Evolutionary conservation across 2,113 vertebrate species (phyloP).

Genomic region (Alligator mississippiensis): DNA sequence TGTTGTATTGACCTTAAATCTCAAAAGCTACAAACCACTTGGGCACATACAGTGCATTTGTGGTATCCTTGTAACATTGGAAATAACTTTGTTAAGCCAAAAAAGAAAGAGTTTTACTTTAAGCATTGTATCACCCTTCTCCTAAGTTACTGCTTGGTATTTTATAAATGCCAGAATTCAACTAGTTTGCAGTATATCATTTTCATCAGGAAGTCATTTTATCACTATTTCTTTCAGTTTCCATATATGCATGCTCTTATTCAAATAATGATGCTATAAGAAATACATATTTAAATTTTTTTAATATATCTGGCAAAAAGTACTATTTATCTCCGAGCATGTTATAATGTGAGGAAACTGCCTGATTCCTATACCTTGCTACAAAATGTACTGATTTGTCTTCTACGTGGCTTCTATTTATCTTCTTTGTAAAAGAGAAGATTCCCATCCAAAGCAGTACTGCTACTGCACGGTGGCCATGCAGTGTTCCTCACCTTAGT

Average conservation of each 20-base stretch:
- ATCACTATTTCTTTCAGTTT: background rate
- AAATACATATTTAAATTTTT: constrained; percentile 50
- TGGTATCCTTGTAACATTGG: background rate
- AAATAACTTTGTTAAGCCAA: background rate
- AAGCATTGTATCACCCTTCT: background rate
- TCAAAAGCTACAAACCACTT: background rate
- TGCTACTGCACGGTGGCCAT: background rate
- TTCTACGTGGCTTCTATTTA: background rate
- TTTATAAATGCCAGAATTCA: constrained; percentile 2
- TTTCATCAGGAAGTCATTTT: constrained; percentile 40
- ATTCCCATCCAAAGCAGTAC: background rate
- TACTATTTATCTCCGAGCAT: constrained; percentile 7
- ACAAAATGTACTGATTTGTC: background rate
- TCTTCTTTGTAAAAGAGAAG: background rate
- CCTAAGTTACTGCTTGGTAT: background rate
- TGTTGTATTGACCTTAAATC: background rate
- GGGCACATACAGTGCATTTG: background rate
- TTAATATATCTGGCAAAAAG: constrained; percentile 18
- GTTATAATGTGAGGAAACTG: constrained; percentile 38
- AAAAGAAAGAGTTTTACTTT: constrained; percentile 5
- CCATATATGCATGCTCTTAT: constrained; percentile 3
- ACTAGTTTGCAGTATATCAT: constrained; percentile 12
- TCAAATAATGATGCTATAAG: constrained; percentile 42
- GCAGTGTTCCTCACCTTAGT: constrained; percentile 33
- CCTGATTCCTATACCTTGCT: constrained; percentile 23